Evolutionary conservation across 2,888 invertebrate species (phyloP), one percentile per base, ranked within the genome.

Genomic region (Dione juno): DNA sequence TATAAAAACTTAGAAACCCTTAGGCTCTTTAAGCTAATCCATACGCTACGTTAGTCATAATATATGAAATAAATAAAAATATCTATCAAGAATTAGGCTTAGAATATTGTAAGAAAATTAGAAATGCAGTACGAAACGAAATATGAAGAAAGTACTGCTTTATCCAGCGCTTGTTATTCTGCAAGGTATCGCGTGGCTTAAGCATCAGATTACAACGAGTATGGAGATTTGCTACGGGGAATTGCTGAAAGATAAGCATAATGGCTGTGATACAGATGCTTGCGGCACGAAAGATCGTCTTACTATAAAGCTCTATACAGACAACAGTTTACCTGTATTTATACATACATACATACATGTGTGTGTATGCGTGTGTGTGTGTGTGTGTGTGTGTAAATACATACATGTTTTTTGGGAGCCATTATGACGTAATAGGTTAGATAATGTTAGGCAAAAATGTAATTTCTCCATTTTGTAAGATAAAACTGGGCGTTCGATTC

Each of bases 221-320:
- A 54, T 54, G 54, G 35, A 54, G n/a, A n/a, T n/a, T n/a, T n/a
- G n/a, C n/a, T n/a, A n/a, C 35, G 35, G 35, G 35, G 54, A 54
- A 50, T 50, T 50, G 54, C n/a, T 37, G 54, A 35, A 28, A 53
- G 54, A 54, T 54, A n/a, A 54, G 35, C n/a, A 10, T 54, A 35
- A 54, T 54, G 54, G 35, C n/a, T 54, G 54, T 5, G 35, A n/a
- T 54, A 54, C 54, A 54, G 35, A 54, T 54, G 54, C 21, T 54
- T 35, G 54, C n/a, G 35, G 35, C 35, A 54, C 35, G 35, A 54
- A 35, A n/a, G 35, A 35, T 54, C 10, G 35, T 35, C 28, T 35
- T 35, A n/a, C n/a, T 54, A 10, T 37, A n/a, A 35, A 10, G 3
- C 28, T 28, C 28, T 28, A 28, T 28, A 28, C 28, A 28, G 28